Evolutionary conservation across 1,140 invertebrate genomes (phyloP).

Genomic region (Cylas formicarius): DNA sequence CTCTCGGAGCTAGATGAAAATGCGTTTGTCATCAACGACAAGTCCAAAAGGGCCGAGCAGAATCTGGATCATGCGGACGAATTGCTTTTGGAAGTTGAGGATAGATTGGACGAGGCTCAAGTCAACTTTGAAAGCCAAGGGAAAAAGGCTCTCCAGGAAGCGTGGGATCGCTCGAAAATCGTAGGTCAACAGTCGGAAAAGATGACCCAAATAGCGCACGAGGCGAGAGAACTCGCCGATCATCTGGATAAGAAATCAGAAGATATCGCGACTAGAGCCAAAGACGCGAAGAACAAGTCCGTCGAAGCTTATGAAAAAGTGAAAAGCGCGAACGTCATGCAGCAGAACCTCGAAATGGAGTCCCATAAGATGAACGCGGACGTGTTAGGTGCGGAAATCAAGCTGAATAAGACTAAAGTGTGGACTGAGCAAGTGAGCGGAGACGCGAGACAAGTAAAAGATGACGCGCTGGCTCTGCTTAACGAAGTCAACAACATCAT

Average conservation of each 20-base stretch:
- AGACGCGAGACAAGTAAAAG: slow-evolving; percentile 65
- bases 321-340: slow-evolving; percentile 53
- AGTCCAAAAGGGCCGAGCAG: background rate
- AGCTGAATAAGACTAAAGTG: slow-evolving; percentile 60
- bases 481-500: slow-evolving; percentile 66
- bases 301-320: slow-evolving; percentile 71
- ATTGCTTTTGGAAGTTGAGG: slow-evolving; percentile 19
- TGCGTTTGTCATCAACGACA: slow-evolving; percentile 21
- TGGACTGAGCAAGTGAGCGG: slow-evolving; percentile 63
- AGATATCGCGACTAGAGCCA: slow-evolving; percentile 67
- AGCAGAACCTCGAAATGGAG: slow-evolving; percentile 3
- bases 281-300: slow-evolving; percentile 77
- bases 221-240: slow-evolving; percentile 74
- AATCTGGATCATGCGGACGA: slow-evolving; percentile 26
- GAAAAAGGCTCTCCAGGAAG: slow-evolving; percentile 64
- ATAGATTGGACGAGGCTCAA: slow-evolving; percentile 48
- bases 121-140: slow-evolving; percentile 43
- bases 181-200: slow-evolving; percentile 85
- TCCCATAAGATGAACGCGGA: slow-evolving; percentile 43
- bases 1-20: slow-evolving; percentile 36
- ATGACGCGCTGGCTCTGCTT: slow-evolving; percentile 71
- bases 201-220: slow-evolving; percentile 84
- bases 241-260: slow-evolving; percentile 68
- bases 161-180: slow-evolving; percentile 71
- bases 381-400: slow-evolving; percentile 53